Evolutionary conservation across 2,797 vertebrate genomes (phyloP), one percentile per base, ranked within the genome.

Genomic region (Sebastiscus albofasciatus): DNA sequence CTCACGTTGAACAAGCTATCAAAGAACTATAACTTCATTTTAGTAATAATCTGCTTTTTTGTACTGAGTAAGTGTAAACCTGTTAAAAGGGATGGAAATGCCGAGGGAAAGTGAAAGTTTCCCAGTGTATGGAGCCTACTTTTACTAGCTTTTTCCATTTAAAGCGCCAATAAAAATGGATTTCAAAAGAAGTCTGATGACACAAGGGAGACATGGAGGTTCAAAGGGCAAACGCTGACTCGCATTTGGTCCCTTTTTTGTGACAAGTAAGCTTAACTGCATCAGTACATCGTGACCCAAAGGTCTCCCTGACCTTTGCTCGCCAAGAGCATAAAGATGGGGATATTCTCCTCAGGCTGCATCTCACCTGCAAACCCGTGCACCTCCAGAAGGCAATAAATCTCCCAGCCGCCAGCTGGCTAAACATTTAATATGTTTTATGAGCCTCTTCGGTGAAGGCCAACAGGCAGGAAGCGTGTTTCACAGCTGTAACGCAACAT

Each of bases 361-460:
- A 56, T 33, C 67, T 82, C n/a, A 70, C 72, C 70, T 65, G 72
- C 69, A 75, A 87, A 86, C 67, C 64, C 62, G n/a, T 62, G 67
- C 58, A 76, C 72, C 59, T 60, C n/a, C n/a, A 24, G 9, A 69
- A 26, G 56, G 62, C 61, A 52, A 56, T 86, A 81, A 90, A 86
- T 82, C 58, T 39, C 65, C 14, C 39, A 60, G 46, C 18, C 67
- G 81, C 31, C 81, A 89, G 73, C 79, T 77, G 86, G 75, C 79
- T 86, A 58, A 87, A 87, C 61, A 77, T 85, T 87, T 74, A 65
- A 69, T 56, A 34, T 73, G 59, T 79, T 89, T 92, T 87, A 87
- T 61, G 82, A 83, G 22, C 5, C 24, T 84, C 39, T 75, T 84
- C 46, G 22, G 61, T 85, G 54, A 71, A 86, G 81, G 80, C 70